Base-by-base conservation (phyloP, 2,888 invertebrate genomes). In the Tubulanus polymorphus region DNA sequence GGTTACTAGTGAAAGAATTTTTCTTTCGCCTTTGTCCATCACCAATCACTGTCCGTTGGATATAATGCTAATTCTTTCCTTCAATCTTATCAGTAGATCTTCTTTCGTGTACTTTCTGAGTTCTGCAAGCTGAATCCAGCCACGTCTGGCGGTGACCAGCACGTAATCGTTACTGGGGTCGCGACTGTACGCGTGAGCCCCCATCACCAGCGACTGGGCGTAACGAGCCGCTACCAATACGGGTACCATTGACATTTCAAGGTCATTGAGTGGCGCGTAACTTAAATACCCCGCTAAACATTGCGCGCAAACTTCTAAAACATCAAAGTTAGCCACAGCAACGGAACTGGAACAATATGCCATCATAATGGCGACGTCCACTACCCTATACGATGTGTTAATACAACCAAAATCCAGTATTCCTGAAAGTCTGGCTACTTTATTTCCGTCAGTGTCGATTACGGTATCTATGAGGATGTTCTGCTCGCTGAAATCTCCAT, bases 401-500 rank as follows among this genome's bases (percentile, higher is more conserved):
- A 86, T 83, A 76, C 94, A 93, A 0, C 91, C 92, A 73, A 93
- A 93, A 81, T 95, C 94, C 15, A 95, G 84, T 50, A 94, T 81
- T 0, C 87, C 90, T 1, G 81, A 78, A 8, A 92, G 81, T 50
- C 81, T 80, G 79, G 85, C 85, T 6, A 77, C 35, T 49, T 29
- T 18, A 15, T n/a, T n/a, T 18, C 30, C 20, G 30, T 50, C n/a
- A 37, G 28, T 2, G 18, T n/a, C 32, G 63, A 47, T 27, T 3
- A 23, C 41, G 10, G 35, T 10, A 10, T 10, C 74, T 0, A 89
- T 85, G 3, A 93, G 73, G 3, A 94, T 84, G 78, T 95, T 95
- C 76, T 90, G 89, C 71, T 93, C 93, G 74, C 94, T 94, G 56
- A 90, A 84, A 74, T 95, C 95, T 0, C 93, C 94, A 73, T 95